A percentile compares a stretch with the other conserved stretches of the same genome.
phyloP scores from a whole-genome alignment of 1,140 invertebrate genomes.

The Danaus plexippus region DNA sequence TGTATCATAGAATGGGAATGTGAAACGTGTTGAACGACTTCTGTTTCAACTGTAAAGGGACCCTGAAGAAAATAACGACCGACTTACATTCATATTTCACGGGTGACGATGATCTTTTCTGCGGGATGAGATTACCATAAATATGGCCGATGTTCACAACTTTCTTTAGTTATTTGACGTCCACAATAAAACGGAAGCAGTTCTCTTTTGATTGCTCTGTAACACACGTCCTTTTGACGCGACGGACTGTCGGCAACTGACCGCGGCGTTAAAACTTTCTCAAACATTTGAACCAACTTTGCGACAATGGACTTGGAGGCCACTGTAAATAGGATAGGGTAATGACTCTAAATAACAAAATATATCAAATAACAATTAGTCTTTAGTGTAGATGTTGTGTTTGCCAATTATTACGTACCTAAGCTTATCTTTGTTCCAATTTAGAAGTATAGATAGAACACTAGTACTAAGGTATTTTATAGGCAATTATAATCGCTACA shows the following conservation, averaged over 20 bases:
- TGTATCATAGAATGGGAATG: not conserved
- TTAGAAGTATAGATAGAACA: too few relatives aligned
- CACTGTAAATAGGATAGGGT: conserved; percentile 8
- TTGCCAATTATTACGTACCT: too few relatives aligned
- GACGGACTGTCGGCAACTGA: conserved; percentile 28
- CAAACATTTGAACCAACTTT: conserved; percentile 22
- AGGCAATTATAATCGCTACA: too few relatives aligned
- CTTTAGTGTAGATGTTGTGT: conserved; percentile 1
- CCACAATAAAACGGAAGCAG: conserved; percentile 32
- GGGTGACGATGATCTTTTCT: conserved; percentile 4
- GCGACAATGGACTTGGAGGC: conserved; percentile 2
- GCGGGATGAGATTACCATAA: conserved; percentile 20
- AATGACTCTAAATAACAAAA: conserved; percentile 13
- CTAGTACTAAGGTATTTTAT: too few relatives aligned
- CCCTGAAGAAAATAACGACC: conserved; percentile 13
- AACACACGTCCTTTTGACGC: conserved; percentile 20
- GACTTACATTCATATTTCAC: conserved; percentile 43
- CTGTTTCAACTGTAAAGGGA: conserved; percentile 11
- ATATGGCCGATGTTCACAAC: conserved; percentile 30
- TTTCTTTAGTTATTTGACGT: conserved; percentile 43
- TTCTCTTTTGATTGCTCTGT: conserved; percentile 10
- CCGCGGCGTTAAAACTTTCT: conserved; percentile 37
- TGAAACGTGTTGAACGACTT: conserved; percentile 13
- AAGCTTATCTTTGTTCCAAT: too few relatives aligned
- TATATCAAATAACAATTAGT: conserved; percentile 10